phyloP scores from a whole-genome alignment of 2,113 vertebrate genomes.

The Acanthisitta chloris region DNA sequence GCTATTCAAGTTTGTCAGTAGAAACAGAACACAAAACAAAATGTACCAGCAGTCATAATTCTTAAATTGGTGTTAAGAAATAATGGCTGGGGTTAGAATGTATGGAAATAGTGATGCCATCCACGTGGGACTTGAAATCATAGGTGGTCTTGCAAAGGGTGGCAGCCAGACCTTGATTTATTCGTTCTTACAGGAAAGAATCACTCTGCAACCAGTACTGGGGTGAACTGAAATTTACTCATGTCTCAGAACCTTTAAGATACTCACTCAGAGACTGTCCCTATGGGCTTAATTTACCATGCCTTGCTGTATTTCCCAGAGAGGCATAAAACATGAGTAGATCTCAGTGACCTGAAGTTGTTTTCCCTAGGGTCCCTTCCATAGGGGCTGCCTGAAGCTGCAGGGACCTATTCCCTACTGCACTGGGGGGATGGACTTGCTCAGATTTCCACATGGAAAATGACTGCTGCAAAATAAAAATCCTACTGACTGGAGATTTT shows the following conservation, averaged over 20 bases:
- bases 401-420: neutral
- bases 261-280: neutral
- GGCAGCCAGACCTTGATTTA: neutral
- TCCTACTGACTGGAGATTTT: neutral
- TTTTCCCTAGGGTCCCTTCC: neutral
- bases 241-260: neutral
- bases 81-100: slow-evolving; percentile 15
- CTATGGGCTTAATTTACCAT: neutral
- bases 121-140: neutral
- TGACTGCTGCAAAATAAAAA: neutral
- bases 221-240: neutral
- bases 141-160: neutral
- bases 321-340: neutral
- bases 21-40: slow-evolving; percentile 40
- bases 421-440: neutral
- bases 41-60: neutral
- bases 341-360: neutral
- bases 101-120: slow-evolving; percentile 23
- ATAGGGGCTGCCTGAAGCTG: neutral
- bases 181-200: neutral
- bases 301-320: neutral
- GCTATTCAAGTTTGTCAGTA: slow-evolving; percentile 17
- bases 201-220: neutral
- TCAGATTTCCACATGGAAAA: neutral
- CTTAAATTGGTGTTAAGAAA: slow-evolving; percentile 38